A percentile compares a stretch with the other conserved stretches of the same genome.
These are phyloP conservation scores for Pyrrhosoma nymphula DNA, from an alignment of 2,888 invertebrate genomes.

Conservation along the genomic window DNA sequence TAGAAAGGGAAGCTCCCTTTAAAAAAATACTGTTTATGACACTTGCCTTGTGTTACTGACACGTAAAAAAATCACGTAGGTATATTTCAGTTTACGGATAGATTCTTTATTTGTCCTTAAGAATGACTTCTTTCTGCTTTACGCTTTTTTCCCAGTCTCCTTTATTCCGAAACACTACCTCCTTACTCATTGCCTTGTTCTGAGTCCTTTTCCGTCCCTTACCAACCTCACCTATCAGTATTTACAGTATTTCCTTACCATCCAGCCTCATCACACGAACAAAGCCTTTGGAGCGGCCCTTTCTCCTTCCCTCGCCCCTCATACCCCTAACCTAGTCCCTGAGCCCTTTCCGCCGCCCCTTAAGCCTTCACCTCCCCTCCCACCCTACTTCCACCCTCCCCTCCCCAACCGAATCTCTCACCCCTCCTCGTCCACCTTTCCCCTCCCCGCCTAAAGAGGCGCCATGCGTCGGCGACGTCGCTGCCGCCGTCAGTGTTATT, in stretches of 20 bases:
- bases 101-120: too few species aligned
- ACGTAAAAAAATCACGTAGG: too few species aligned
- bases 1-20: too few species aligned
- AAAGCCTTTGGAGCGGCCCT: not conserved
- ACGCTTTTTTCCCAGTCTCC: not conserved
- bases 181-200: not conserved
- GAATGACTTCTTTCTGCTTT: too few species aligned
- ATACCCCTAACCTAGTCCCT: not conserved
- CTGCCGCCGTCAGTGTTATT: constrained; percentile 32
- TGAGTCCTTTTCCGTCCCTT: not conserved
- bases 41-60: too few species aligned
- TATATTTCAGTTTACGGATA: too few species aligned
- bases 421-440: not conserved
- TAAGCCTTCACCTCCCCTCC: not conserved
- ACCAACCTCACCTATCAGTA: not conserved
- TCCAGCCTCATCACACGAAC: constrained; percentile 48
- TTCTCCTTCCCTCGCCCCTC: not conserved
- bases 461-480: constrained; percentile 54
- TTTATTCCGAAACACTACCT: not conserved
- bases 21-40: too few species aligned
- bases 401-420: too few species aligned
- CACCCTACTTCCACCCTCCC: not conserved
- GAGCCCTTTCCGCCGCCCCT: not conserved
- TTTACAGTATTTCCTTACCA: not conserved
- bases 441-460: not conserved